A percentile compares a stretch with the other conserved stretches of the same genome.
Evolutionary conservation across 2,113 vertebrate species (phyloP).

Genomic region (Pao palembangensis): DNA sequence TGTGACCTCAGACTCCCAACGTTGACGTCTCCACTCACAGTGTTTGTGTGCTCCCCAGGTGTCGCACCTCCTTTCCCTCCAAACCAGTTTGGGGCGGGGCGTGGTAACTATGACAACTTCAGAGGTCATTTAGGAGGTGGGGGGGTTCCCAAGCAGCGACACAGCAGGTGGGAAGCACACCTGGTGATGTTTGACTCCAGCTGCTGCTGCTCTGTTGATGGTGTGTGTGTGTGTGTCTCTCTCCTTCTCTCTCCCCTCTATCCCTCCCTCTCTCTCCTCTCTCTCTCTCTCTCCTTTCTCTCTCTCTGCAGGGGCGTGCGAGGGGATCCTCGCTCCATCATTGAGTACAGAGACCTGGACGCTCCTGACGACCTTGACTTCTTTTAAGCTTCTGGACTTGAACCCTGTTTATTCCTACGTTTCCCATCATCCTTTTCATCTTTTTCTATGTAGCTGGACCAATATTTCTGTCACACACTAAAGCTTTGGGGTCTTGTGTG

Average conservation of each 20-base stretch:
- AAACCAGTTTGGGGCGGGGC: constrained; percentile 79
- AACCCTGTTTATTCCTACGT: constrained; percentile 23
- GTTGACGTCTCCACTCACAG: neutral
- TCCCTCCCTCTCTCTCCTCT: too few species aligned
- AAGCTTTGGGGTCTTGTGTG: neutral
- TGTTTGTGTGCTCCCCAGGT: constrained; percentile 9
- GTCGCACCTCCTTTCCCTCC: constrained; percentile 80
- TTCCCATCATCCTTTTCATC: constrained; percentile 16
- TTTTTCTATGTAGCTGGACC: constrained; percentile 10
- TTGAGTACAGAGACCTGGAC: constrained; percentile 89
- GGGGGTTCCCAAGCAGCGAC: constrained; percentile 77
- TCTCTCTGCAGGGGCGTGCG: constrained; percentile 82
- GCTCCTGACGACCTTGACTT: constrained; percentile 90
- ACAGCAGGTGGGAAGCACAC: constrained; percentile 70
- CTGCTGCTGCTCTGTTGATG: neutral
- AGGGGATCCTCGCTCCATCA: constrained; percentile 87
- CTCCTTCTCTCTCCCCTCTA: too few species aligned
- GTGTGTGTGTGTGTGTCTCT: neutral
- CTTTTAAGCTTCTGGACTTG: constrained; percentile 71
- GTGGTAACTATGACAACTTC: constrained; percentile 86
- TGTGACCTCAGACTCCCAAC: neutral
- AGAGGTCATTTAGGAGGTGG: constrained; percentile 76
- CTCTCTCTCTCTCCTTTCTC: too few species aligned
- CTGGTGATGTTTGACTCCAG: neutral
- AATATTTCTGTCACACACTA: constrained; percentile 11